A percentile compares a stretch with the other conserved stretches of the same genome.
phyloP scores from a whole-genome alignment of 2,797 vertebrate species.

The Heliangelus exortis region DNA sequence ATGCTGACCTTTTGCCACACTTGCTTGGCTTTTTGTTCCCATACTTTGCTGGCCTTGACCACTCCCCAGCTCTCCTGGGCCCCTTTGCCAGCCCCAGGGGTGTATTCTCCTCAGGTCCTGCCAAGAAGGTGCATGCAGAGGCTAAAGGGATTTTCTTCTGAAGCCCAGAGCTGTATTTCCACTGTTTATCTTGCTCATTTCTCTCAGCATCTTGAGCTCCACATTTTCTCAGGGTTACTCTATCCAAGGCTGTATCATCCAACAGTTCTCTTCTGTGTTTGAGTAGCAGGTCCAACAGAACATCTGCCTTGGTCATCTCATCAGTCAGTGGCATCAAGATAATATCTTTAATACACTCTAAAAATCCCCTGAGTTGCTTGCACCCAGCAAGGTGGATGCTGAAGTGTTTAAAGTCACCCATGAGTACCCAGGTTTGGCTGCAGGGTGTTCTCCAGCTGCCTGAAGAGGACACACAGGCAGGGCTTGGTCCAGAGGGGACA shows the following conservation, averaged over 20 bases:
- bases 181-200: not conserved
- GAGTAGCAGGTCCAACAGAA: not conserved
- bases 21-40: not conserved
- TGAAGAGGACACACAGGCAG: not conserved
- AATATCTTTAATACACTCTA: not conserved
- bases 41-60: not conserved
- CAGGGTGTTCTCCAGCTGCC: not conserved
- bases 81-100: too few species aligned
- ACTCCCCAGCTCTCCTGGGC: not conserved
- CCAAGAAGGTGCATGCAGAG: accelerated
- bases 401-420: too few species aligned
- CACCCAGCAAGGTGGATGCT: not conserved
- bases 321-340: not conserved
- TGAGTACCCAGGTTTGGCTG: not conserved
- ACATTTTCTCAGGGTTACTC: not conserved
- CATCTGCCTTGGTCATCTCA: not conserved
- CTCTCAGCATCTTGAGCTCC: not conserved
- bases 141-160: not conserved
- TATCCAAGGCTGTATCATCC: not conserved
- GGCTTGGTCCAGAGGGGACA: not conserved
- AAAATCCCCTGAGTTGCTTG: not conserved
- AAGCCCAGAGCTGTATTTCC: not conserved
- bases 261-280: not conserved
- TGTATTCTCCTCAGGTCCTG: not conserved
- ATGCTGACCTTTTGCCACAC: not conserved